These are phyloP conservation scores for Chloromyia formosa DNA, from an alignment of 2,888 invertebrate species.

Conservation along the genomic window DNA sequence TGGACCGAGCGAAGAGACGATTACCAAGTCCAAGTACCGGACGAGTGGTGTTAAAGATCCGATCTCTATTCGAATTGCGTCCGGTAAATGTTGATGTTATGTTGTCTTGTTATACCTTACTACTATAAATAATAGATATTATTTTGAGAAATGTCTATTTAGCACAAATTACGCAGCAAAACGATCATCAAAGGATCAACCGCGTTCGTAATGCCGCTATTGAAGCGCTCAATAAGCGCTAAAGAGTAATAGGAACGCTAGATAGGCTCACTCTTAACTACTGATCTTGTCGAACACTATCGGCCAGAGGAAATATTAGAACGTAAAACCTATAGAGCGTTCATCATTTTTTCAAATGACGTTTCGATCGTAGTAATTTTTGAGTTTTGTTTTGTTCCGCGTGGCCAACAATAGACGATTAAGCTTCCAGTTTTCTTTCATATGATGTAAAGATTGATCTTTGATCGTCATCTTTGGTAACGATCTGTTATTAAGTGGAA, in stretches of 20 bases:
- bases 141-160: slow-evolving; percentile 55
- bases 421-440: slow-evolving; percentile 43
- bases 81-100: slow-evolving; percentile 36
- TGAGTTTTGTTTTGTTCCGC: slow-evolving; percentile 31
- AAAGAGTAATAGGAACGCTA: too few species aligned
- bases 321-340: not conserved
- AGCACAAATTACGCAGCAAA: slow-evolving; percentile 62
- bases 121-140: slow-evolving; percentile 21
- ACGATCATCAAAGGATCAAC: slow-evolving; percentile 51
- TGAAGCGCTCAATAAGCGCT: too few species aligned
- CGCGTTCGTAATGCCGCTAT: slow-evolving; percentile 7
- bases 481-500: slow-evolving; percentile 38
- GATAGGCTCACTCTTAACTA: not conserved
- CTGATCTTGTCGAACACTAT: slow-evolving; percentile 21
- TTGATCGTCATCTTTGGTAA: slow-evolving; percentile 46
- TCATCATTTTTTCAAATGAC: slow-evolving; percentile 13
- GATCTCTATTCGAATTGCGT: not conserved
- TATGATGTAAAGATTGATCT: slow-evolving; percentile 16
- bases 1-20: not conserved
- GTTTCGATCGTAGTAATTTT: slow-evolving; percentile 31
- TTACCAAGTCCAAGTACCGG: slow-evolving; percentile 37
- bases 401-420: slow-evolving; percentile 39
- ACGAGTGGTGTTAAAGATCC: slow-evolving; percentile 29
- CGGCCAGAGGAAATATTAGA: not conserved
- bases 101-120: slow-evolving; percentile 24